These are phyloP conservation scores for Chaitophorus viminalis DNA, from an alignment of 2,888 invertebrate species.

Conservation along the genomic window DNA sequence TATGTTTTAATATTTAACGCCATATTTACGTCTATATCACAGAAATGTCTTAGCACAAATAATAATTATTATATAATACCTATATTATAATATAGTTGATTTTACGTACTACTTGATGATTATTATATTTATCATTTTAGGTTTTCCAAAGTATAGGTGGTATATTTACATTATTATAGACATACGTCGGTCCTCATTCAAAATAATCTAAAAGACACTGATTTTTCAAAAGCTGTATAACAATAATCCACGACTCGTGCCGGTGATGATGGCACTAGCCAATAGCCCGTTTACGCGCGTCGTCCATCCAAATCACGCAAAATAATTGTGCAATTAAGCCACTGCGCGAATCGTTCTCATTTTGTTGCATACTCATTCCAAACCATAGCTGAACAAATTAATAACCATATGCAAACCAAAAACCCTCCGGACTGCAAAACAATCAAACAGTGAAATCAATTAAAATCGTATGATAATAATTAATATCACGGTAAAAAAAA, in stretches of 20 bases:
- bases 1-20: background rate
- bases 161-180: constrained; percentile 2
- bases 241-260: background rate
- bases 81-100: background rate
- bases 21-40: background rate
- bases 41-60: background rate
- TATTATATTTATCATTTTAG: background rate
- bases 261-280: background rate
- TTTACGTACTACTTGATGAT: background rate
- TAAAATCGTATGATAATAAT: background rate
- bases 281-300: background rate
- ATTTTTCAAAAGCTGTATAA: background rate
- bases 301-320: constrained; percentile 2
- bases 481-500: background rate
- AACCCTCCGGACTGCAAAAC: constrained; percentile 32
- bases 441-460: background rate
- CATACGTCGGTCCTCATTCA: background rate
- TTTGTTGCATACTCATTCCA: constrained; percentile 51
- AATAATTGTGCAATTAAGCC: constrained; percentile 16
- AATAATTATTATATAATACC: too few relatives aligned
- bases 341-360: constrained; percentile 17
- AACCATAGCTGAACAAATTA: constrained; percentile 57
- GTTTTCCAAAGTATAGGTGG: background rate
- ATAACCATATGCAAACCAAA: constrained; percentile 47
- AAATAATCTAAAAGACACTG: background rate